Evolutionary conservation across 2,888 invertebrate species (phyloP), one percentile per base, ranked within the genome.

Genomic region (Mystacides longicornis): DNA sequence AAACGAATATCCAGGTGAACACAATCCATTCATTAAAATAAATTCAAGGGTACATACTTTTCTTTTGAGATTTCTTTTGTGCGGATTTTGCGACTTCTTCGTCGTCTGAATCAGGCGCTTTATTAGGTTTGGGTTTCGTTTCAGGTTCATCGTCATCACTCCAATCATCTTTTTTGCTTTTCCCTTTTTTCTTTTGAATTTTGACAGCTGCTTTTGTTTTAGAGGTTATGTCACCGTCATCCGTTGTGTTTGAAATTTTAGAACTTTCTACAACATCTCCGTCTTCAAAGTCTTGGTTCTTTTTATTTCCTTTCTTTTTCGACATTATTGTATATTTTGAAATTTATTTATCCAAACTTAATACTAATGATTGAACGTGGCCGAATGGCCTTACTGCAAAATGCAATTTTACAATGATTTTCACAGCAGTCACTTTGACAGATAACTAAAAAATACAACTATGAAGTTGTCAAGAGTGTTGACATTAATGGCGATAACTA

Each of bases 231-330:
- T 74, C 75, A 58, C 67, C 68, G 58, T 65, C 65, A 45, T 66
- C 67, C 5, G 7, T 27, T n/a, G 59, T 62, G 14, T 61, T 62
- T 43, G 63, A 58, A 54, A 69, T 69, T 58, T 64, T 64, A 62
- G 62, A 55, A 48, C 72, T 74, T 21, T 73, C 71, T 62, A 67
- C 67, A 51, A 78, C 79, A 48, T 78, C 69, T 52, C 79, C 79
- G 21, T 80, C 78, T 46, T 80, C 80, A 1, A 78, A 65, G 60
- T 79, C 77, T 65, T 75, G 74, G 63, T 76, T 79, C 65, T 82
- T 83, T 65, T 81, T 82, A 61, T 71, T 74, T 53, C 77, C 78
- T 59, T 74, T 77, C 68, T 78, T 81, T 66, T 82, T 82, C 5
- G 82, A 82, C 82, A 82, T 83, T 56, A 62, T 66, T 5, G 3